Base-by-base conservation (phyloP, 2,797 vertebrate species). In the Muscicapa comitata region DNA sequence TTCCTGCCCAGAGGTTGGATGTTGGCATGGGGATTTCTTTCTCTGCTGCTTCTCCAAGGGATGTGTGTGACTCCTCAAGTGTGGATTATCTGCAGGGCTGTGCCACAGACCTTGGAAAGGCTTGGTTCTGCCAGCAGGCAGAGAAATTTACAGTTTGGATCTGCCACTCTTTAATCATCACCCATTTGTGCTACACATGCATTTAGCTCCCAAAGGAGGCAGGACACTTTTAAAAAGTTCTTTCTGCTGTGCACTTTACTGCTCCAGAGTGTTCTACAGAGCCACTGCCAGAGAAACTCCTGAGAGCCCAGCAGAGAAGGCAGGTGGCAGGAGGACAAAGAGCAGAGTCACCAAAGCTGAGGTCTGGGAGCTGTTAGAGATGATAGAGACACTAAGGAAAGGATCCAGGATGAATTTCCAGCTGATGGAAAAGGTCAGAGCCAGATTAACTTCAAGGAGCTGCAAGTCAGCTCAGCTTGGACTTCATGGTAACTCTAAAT, bases 1-100 rank as follows among this genome's bases (percentile, higher is more conserved):
- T 98, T 97, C 97, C 93, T 96, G 74, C 51, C 66, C 67, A 26
- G 88, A 45, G 74, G 42, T 25, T 93, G 76, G 72, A 42, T 63
- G 98, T 97, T 98, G 97, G 97, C 97, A 97, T 97, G 97, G 97
- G 75, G 89, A 97, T 96, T 86, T 61, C 89, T 96, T 96, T 97
- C 92, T 92, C 74, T 18, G 4, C 33, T 54, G 81, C 16, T 10
- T 81, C 84, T 63, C 53, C 81, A 58, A 90, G 85, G 80, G 77
- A 76, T 93, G 94, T 51, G 75, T 86, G 80, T 0, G 5, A 79
- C 95, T 53, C 33, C 31, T 93, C 67, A 37, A 95, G 54, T 6
- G 55, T n/a, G 68, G 85, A 80, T 80, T 79, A 63, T 65, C 86
- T 50, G 50, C 79, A 77, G 40, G 57, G 81, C 79, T 91, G 68